phyloP scores from a whole-genome alignment of 2,797 vertebrate genomes.

The Amblyraja radiata region DNA sequence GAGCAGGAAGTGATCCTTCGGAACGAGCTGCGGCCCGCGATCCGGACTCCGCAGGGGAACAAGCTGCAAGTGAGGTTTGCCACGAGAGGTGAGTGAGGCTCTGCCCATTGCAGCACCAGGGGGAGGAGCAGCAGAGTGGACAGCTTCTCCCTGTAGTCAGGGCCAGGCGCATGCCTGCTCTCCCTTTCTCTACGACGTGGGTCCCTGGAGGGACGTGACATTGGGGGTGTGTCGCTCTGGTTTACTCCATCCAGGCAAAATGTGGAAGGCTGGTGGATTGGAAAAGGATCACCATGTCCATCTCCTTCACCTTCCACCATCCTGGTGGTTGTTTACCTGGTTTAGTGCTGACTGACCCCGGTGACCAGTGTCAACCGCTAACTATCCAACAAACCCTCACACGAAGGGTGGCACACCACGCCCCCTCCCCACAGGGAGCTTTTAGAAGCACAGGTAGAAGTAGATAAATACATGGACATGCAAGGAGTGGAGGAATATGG shows the following conservation, averaged over 20 bases:
- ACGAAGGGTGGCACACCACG: neutral
- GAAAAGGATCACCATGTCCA: neutral
- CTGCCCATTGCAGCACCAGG: neutral
- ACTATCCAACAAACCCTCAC: neutral
- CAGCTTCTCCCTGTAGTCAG: neutral
- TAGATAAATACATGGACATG: too few relatives aligned
- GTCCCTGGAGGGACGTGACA: too few relatives aligned
- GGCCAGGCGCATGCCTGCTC: neutral
- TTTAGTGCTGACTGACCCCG: too few relatives aligned
- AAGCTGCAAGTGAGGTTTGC: slow-evolving; percentile 85
- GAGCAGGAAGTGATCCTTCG: slow-evolving; percentile 82
- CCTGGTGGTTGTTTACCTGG: neutral
- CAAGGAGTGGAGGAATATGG: too few relatives aligned
- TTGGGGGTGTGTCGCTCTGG: too few relatives aligned
- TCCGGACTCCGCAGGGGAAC: slow-evolving; percentile 85
- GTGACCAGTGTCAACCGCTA: too few relatives aligned
- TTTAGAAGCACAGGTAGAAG: neutral
- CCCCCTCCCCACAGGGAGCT: neutral
- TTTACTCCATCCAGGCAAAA: neutral
- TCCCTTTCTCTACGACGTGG: neutral
- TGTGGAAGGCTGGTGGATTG: neutral
- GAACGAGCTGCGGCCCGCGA: slow-evolving; percentile 80
- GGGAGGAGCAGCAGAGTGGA: neutral
- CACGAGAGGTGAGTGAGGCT: slow-evolving; percentile 69
- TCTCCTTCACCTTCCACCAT: neutral